Base-by-base conservation (phyloP, 92 coral and sea anemone genomes). In the Nematostella vectensis region DNA sequence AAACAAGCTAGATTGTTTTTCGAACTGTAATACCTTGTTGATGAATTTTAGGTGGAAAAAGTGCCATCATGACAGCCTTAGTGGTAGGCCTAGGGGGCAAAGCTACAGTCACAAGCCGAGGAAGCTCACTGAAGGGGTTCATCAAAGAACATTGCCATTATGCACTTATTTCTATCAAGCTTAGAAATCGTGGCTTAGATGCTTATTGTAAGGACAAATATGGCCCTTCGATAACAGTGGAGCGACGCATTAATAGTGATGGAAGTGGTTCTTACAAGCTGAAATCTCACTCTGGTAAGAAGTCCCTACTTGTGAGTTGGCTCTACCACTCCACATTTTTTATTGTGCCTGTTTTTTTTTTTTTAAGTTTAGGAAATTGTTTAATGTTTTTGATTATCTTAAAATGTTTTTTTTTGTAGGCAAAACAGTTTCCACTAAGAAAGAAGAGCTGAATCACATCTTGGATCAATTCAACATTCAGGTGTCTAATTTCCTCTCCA, bases 41-140 rank as follows among this genome's bases (percentile, higher is more conserved):
- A n/a, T n/a, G n/a, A n/a, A 33, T 33, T 57, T 13, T 47, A 89
- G 97, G 97, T 86, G 97, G 97, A 3, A 89, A 89, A 54, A 89
- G 97, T 89, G 97, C 97, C 2, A 89, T 89, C 20, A 88, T 89
- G 81, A 89, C 97, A 31, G 97, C 68, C 19, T 62, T 89, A 11
- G 97, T 89, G 2, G 97, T 89, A 19, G 97, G 97, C 17, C 65
- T 89, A 42, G 97, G 97, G 27, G 97, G 97, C 1, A 89, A 89
- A 68, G 97, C 97, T 37, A 55, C 85, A 13, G 77, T 71, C 9
- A 89, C 96, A 29, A 89, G 48, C 61, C 62, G 96, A 80, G 96
- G 96, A 58, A 89, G 57, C 63, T 89, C 96, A 10, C 75, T 89
- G 31, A 89, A 89, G 48, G 88, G 95, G 48, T 89, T 89, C 51